These are phyloP conservation scores for Tiaroga cobitis DNA, from an alignment of 2,797 vertebrate species.

Conservation along the genomic window DNA sequence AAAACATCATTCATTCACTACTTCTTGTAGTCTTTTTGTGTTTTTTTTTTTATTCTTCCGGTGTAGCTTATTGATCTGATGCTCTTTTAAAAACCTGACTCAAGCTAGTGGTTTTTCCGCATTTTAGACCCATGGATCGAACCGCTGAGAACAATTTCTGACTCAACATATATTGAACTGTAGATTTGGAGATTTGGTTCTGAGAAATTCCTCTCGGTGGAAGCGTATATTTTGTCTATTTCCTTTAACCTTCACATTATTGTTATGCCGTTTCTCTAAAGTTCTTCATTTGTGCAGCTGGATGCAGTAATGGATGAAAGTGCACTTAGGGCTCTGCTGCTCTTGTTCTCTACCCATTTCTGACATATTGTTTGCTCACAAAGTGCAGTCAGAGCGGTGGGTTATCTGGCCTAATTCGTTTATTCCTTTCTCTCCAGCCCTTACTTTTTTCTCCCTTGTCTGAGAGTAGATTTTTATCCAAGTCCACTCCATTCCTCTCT, in stretches of 20 bases:
- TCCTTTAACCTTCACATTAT: slow-evolving; percentile 49
- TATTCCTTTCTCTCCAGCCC: slow-evolving; percentile 68
- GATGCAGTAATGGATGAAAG: slow-evolving; percentile 43
- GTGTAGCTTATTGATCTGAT: neutral
- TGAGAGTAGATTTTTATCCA: slow-evolving; percentile 68
- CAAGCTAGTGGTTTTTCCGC: neutral
- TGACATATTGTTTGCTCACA: slow-evolving; percentile 59
- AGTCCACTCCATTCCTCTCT: slow-evolving; percentile 39
- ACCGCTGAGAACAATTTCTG: slow-evolving; percentile 14
- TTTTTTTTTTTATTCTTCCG: neutral
- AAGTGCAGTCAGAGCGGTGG: slow-evolving; percentile 66
- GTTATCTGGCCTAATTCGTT: slow-evolving; percentile 75
- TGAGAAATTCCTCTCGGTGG: slow-evolving; percentile 30
- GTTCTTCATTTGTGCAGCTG: slow-evolving; percentile 34
- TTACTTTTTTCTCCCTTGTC: slow-evolving; percentile 6
- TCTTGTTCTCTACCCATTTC: slow-evolving; percentile 46
- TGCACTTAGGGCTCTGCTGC: slow-evolving; percentile 41
- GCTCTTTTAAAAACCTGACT: neutral
- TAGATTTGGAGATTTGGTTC: slow-evolving; percentile 32
- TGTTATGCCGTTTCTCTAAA: slow-evolving; percentile 29
- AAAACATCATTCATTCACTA: neutral
- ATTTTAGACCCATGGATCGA: neutral
- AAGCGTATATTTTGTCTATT: slow-evolving; percentile 38
- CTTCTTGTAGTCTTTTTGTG: neutral
- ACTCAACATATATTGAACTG: slow-evolving; percentile 17